Base-by-base conservation (phyloP, 2,797 vertebrate species). In the Tinamus major region DNA sequence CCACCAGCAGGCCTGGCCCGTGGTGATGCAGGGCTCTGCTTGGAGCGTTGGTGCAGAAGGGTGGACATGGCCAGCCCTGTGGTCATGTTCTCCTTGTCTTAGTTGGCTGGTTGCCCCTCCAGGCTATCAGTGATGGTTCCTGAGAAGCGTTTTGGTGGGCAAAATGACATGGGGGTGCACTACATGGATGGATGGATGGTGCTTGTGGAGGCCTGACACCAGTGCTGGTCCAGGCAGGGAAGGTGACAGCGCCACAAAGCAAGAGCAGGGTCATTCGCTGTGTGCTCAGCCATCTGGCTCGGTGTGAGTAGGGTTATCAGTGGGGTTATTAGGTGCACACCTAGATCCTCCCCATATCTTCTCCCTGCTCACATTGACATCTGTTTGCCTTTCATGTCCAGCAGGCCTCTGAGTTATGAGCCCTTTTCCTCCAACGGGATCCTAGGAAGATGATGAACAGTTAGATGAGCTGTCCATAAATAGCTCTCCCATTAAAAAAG, bases 401-500 rank as follows among this genome's bases (percentile, higher is more conserved):
- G 83, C 80, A 77, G 68, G 41, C 59, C 70, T 79, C 89, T 84
- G 77, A 90, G n/a, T 84, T 92, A 86, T 2, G 77, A 92, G 79
- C 79, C 56, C 92, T 41, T 64, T 88, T 79, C 39, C 39, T 86
- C 31, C 61, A 79, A 53, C 53, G 42, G 71, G 35, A 82, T 91
- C 87, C 85, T 56, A 35, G 81, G 71, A 81, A 83, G 62, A 39
- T 85, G 89, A 94, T 64, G 74, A 92, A 85, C 81, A 83, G 88
- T 75, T 85, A 84, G 90, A 93, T 63, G 80, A 92, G 78, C 67
- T 90, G 89, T 94, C 95, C 92, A 83, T 89, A 92, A 96, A 93
- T 90, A 96, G 94, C 93, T 81, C 83, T 93, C 82, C 87, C 83
- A 46, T 95, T 94, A 92, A 87, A 91, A 93, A 15, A n/a, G 46